Percentiles rank a stretch among this genome's conserved stretches.
phyloP scores from a whole-genome alignment of 2,113 vertebrate genomes.

The Sander vitreus region DNA sequence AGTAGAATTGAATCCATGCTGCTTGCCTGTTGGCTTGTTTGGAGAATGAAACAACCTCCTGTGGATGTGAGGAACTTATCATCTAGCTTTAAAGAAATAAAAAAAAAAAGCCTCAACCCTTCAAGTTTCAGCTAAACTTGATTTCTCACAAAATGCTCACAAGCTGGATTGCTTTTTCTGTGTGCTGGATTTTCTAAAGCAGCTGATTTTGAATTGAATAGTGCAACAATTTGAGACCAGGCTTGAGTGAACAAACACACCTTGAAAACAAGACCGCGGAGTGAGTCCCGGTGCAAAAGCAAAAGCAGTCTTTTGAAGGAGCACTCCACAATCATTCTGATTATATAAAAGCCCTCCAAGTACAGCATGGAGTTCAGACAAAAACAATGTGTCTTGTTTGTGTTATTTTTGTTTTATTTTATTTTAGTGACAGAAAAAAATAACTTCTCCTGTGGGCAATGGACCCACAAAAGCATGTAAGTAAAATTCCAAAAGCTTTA shows the following conservation, averaged over 20 bases:
- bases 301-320: conserved; percentile 3
- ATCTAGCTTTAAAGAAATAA: background rate
- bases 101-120: background rate
- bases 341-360: conserved; percentile 11
- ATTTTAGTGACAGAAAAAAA: background rate
- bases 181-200: conserved; percentile 3
- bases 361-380: conserved; percentile 13
- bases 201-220: conserved; percentile 11
- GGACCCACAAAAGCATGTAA: no score
- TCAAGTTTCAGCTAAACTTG: conserved; percentile 24
- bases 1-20: conserved; percentile 34
- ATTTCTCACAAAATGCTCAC: conserved; percentile 22
- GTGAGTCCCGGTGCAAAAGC: background rate
- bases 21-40: conserved; percentile 41
- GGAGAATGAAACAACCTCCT: conserved; percentile 28
- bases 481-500: no score
- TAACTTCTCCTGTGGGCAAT: no score
- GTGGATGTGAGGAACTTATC: background rate
- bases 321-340: no score
- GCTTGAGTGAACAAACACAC: conserved; percentile 4
- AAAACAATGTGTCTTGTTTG: no score
- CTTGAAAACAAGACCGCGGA: no score
- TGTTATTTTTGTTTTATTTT: no score
- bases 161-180: background rate
- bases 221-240: background rate